Evolutionary conservation across 2,888 invertebrate species (phyloP).

Genomic region (Clitarchus hookeri): DNA sequence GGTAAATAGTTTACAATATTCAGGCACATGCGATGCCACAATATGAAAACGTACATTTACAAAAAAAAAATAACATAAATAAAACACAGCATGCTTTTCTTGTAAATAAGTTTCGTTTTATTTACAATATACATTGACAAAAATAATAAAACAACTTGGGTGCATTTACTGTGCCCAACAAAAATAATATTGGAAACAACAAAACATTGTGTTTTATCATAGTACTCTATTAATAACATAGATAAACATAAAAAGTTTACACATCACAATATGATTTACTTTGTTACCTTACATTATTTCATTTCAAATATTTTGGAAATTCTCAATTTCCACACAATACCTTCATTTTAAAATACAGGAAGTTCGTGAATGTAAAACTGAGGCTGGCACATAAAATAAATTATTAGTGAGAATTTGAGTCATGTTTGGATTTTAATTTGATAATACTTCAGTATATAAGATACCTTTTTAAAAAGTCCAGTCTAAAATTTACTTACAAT

Average conservation of each 20-base stretch:
- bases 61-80: not conserved
- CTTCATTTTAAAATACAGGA: too few relatives aligned
- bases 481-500: not conserved
- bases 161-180: conserved; percentile 27
- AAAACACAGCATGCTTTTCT: conserved; percentile 31
- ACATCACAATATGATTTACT: not conserved
- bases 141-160: conserved; percentile 41
- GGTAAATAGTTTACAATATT: too few relatives aligned
- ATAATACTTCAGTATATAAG: too few relatives aligned
- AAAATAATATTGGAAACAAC: conserved; percentile 32
- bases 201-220: conserved; percentile 22
- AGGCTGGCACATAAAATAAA: not conserved
- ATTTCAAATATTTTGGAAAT: conserved; percentile 12
- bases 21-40: too few relatives aligned
- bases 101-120: conserved; percentile 49
- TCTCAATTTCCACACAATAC: not conserved
- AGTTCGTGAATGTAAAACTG: too few relatives aligned
- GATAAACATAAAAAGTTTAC: conserved; percentile 7
- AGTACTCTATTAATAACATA: conserved; percentile 19
- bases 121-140: conserved; percentile 50
- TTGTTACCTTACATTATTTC: not conserved
- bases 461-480: too few relatives aligned
- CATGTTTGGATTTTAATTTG: not conserved
- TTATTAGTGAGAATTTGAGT: not conserved
- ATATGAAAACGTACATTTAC: too few relatives aligned